Percentiles rank a stretch among this genome's conserved stretches.
Evolutionary conservation across 2,888 invertebrate genomes (phyloP).

Genomic region (Drosophila paucipuncta): DNA sequence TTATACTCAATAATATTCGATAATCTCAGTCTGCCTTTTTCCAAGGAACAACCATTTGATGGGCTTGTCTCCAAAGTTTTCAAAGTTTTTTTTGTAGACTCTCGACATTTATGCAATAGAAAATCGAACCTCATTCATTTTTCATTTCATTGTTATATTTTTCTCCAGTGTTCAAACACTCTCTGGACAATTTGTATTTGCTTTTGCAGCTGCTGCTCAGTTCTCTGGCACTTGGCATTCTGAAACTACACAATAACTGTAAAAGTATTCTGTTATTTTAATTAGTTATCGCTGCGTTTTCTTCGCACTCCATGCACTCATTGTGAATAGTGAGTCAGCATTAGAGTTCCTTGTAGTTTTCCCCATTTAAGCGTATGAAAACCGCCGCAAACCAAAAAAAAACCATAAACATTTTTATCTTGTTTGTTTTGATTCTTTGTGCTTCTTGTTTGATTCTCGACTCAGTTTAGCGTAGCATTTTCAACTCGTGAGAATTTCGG

Average conservation of each 20-base stretch:
- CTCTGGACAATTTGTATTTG: not conserved
- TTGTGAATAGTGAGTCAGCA: not conserved
- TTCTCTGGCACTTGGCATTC: not conserved
- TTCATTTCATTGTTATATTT: not conserved
- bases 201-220: not conserved
- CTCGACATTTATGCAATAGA: not conserved
- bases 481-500: slow-evolving; percentile 38
- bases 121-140: not conserved
- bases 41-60: no score
- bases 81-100: not conserved
- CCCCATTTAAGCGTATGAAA: not conserved
- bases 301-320: not conserved
- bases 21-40: not conserved
- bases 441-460: not conserved
- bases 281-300: not conserved
- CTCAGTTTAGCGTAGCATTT: slow-evolving; percentile 31
- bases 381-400: not conserved
- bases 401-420: not conserved
- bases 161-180: not conserved
- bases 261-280: not conserved
- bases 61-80: no score
- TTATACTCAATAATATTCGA: not conserved
- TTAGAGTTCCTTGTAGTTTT: not conserved
- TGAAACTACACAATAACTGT: not conserved
- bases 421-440: not conserved